Conservation (phyloP, 2,888 invertebrate genomes). For the Thyatira batis region DNA sequence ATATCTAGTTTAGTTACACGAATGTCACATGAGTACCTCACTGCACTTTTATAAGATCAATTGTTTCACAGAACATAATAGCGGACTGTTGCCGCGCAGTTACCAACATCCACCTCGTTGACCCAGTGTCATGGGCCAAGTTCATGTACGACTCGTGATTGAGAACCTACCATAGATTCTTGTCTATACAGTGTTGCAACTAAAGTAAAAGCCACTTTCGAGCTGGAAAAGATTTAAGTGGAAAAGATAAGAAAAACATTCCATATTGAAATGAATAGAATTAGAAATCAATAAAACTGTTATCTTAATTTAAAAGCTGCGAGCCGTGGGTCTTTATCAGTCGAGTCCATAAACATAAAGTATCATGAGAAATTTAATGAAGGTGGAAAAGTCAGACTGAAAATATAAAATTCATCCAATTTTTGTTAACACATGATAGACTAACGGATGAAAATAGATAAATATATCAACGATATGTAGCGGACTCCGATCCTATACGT, state of each 20-base stretch:
- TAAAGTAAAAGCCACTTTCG: conserved; percentile 47
- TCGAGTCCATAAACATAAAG: conserved; percentile 51
- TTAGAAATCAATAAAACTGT: conserved; percentile 68
- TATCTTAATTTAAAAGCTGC: conserved; percentile 68
- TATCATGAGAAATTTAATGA: conserved; percentile 45
- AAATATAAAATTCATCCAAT: neutral
- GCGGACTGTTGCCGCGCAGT: conserved; percentile 27
- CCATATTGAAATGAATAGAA: conserved; percentile 48
- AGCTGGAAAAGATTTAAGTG: conserved; percentile 46
- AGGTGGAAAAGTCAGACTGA: conserved; percentile 24
- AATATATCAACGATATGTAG: neutral
- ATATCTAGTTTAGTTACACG: conserved; percentile 18
- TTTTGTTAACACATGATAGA: neutral
- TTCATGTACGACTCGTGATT: conserved; percentile 54
- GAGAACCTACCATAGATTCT: conserved; percentile 36
- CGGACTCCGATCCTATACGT: conserved; percentile 31
- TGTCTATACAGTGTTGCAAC: conserved; percentile 52
- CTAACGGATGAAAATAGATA: neutral
- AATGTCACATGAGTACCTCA: conserved; percentile 26
- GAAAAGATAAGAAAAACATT: conserved; percentile 54
- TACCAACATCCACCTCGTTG: conserved; percentile 45
- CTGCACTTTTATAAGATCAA: conserved; percentile 32
- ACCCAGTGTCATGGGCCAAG: conserved; percentile 68
- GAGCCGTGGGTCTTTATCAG: conserved; percentile 54
- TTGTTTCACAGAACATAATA: conserved; percentile 5